phyloP scores from a whole-genome alignment of 2,888 invertebrate species.

The Cephalotes varians region DNA sequence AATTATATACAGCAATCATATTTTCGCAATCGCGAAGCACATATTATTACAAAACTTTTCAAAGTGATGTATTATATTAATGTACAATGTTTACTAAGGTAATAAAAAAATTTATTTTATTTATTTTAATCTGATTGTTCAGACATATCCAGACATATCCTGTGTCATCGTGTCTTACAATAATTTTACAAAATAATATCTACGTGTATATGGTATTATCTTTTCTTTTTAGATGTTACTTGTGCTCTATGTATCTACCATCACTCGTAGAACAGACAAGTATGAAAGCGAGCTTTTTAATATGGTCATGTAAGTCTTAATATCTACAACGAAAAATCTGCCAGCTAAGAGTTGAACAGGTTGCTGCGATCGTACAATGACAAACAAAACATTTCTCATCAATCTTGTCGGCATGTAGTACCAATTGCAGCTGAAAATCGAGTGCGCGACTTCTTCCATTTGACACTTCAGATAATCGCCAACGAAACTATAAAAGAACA shows the following conservation, averaged over 20 bases:
- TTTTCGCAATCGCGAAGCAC: not conserved
- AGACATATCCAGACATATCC: not conserved
- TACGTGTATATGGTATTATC: not conserved
- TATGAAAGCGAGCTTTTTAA: conserved; percentile 28
- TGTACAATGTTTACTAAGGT: no score
- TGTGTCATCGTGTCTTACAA: not conserved
- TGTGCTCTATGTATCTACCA: not conserved
- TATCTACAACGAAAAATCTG: conserved; percentile 68
- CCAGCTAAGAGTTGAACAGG: conserved; percentile 66
- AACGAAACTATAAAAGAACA: conserved; percentile 7
- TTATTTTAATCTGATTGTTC: not conserved
- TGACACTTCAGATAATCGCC: conserved; percentile 39
- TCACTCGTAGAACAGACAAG: conserved; percentile 26
- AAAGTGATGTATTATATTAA: not conserved
- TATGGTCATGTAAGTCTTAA: conserved; percentile 59
- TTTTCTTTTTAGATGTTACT: not conserved
- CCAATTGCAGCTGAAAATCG: conserved; percentile 47
- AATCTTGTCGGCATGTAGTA: conserved; percentile 63
- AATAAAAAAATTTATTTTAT: conserved; percentile 1
- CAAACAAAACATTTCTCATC: conserved; percentile 64
- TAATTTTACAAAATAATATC: not conserved
- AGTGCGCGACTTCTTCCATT: conserved; percentile 18
- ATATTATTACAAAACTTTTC: not conserved
- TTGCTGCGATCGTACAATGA: conserved; percentile 69
- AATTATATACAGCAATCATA: no score